These are phyloP conservation scores for Caiman crocodilus DNA, from an alignment of 2,797 vertebrate genomes.

Conservation along the genomic window DNA sequence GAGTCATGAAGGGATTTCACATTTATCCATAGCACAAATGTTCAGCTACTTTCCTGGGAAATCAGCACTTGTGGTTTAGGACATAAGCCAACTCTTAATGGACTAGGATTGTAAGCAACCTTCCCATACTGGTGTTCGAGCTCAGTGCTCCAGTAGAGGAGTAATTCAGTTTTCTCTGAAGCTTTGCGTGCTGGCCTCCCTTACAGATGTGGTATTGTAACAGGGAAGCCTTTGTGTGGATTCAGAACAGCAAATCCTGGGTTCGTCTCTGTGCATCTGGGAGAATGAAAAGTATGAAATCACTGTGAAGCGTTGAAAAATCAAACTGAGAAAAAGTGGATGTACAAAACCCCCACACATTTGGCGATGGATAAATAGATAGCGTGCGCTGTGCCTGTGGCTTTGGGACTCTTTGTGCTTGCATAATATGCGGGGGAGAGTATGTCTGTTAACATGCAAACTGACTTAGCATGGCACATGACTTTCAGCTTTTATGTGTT, in stretches of 20 bases:
- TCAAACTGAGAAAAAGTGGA: neutral
- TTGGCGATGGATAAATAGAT: neutral
- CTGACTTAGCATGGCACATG: neutral
- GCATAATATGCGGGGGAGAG: neutral
- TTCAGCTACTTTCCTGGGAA: neutral
- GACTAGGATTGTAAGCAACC: neutral
- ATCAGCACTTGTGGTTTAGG: slow-evolving; percentile 13
- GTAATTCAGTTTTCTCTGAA: neutral
- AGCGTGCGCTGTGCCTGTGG: accelerated
- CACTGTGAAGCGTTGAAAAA: neutral
- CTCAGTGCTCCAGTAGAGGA: neutral
- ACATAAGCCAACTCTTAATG: slow-evolving; percentile 12
- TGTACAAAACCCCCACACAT: neutral
- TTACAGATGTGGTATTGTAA: neutral
- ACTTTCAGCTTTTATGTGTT: neutral
- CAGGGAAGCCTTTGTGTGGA: neutral
- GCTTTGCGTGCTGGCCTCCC: neutral
- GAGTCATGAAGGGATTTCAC: slow-evolving; percentile 49
- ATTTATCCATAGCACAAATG: slow-evolving; percentile 50
- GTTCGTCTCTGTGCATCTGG: neutral
- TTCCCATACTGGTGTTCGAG: neutral
- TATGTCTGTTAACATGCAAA: neutral
- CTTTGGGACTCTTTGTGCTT: neutral
- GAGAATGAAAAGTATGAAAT: neutral
- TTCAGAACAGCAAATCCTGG: neutral